These are phyloP conservation scores for Dendrocincla tyrannina DNA, from an alignment of 2,797 vertebrate species.

Conservation along the genomic window DNA sequence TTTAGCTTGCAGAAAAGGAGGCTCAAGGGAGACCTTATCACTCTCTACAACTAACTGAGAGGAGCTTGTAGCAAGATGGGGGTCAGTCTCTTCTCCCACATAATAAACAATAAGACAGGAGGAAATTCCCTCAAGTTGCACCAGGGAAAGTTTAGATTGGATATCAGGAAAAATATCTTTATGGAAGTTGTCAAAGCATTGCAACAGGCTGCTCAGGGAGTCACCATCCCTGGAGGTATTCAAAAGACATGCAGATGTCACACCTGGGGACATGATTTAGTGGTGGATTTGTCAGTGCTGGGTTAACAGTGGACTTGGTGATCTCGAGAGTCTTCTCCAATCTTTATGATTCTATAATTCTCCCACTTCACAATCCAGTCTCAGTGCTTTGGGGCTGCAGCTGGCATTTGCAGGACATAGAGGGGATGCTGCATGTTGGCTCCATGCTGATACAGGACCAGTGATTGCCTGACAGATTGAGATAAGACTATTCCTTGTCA, in stretches of 20 bases:
- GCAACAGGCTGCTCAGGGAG: neutral
- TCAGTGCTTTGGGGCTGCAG: accelerated
- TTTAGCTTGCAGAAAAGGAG: neutral
- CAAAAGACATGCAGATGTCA: neutral
- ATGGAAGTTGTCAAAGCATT: neutral
- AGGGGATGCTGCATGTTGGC: neutral
- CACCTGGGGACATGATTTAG: no score
- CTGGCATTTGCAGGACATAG: neutral
- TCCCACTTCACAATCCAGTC: neutral
- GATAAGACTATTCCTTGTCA: neutral
- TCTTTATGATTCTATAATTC: neutral
- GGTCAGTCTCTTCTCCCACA: accelerated
- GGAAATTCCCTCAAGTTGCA: neutral
- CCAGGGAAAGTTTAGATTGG: no score
- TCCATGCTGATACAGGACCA: neutral
- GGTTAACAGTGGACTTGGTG: neutral
- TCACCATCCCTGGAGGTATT: neutral
- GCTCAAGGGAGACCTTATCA: neutral
- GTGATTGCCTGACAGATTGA: neutral
- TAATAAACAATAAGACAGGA: neutral
- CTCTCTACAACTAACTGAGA: neutral
- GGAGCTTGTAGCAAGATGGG: accelerated
- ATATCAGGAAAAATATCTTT: neutral
- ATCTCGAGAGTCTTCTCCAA: neutral
- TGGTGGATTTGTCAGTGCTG: neutral